phyloP scores from a whole-genome alignment of 2,888 invertebrate species.

The Oxyscelio sp. region DNA sequence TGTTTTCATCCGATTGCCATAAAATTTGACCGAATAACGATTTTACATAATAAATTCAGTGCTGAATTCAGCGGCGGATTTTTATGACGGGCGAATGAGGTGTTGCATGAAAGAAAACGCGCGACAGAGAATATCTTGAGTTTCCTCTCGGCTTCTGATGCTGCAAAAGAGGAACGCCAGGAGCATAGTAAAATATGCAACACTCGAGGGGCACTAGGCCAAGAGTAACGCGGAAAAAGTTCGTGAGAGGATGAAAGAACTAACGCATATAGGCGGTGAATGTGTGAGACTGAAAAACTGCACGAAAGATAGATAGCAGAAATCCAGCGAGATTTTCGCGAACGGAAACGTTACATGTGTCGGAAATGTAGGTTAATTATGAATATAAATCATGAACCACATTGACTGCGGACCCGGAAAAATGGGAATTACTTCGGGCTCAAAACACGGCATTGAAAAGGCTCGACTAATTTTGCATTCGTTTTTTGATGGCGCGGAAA shows the following conservation, averaged over 20 bases:
- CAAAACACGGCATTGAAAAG: conserved; percentile 16
- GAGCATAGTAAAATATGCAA: conserved; percentile 63
- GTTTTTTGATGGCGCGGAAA: not conserved
- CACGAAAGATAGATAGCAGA: conserved; percentile 34
- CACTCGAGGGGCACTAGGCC: conserved; percentile 56
- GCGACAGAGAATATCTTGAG: conserved; percentile 27
- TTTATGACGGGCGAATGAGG: conserved; percentile 15
- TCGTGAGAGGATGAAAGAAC: conserved; percentile 46
- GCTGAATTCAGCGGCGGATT: conserved; percentile 13
- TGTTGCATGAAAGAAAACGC: conserved; percentile 28
- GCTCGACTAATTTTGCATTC: not conserved
- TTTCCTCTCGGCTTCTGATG: conserved; percentile 6
- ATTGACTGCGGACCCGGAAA: conserved; percentile 23
- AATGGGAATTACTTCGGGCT: conserved; percentile 23
- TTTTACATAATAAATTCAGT: conserved; percentile 13
- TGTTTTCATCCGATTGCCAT: not conserved
- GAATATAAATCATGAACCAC: conserved; percentile 70
- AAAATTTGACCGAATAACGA: conserved; percentile 7
- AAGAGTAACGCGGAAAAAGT: conserved; percentile 54
- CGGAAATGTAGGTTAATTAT: conserved; percentile 77
- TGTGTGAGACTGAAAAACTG: conserved; percentile 37
- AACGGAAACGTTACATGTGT: conserved; percentile 75
- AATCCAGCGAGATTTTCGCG: conserved; percentile 72
- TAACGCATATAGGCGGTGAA: conserved; percentile 4
- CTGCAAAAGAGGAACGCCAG: conserved; percentile 19